Evolutionary conservation across 2,888 invertebrate genomes (phyloP).

Genomic region (Leptinotarsa tumamoca): DNA sequence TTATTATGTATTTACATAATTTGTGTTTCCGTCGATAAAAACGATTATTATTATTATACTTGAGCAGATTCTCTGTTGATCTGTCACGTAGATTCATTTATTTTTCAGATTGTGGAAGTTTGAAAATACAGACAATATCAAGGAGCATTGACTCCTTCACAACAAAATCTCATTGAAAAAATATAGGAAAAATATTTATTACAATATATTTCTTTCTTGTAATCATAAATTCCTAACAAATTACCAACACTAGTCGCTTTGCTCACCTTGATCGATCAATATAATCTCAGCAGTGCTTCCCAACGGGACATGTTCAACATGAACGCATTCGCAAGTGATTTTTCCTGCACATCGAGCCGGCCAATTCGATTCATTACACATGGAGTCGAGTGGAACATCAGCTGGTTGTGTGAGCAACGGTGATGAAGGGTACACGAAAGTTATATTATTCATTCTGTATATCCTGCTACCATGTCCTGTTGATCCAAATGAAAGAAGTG

Average conservation of each 20-base stretch:
- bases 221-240: no score
- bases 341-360: slow-evolving; percentile 61
- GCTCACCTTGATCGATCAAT: slow-evolving; percentile 79
- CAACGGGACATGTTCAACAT: slow-evolving; percentile 76
- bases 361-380: slow-evolving; percentile 67
- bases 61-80: no score
- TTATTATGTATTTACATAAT: no score
- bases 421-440: slow-evolving; percentile 81
- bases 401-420: slow-evolving; percentile 80
- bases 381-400: slow-evolving; percentile 70
- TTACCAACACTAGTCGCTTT: background rate
- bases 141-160: no score
- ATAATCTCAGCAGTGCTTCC: slow-evolving; percentile 80
- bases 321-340: slow-evolving; percentile 77
- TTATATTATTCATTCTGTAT: slow-evolving; percentile 75
- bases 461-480: slow-evolving; percentile 38
- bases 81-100: no score
- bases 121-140: no score
- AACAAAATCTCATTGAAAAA: no score
- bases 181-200: no score
- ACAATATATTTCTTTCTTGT: no score
- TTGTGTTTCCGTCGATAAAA: no score
- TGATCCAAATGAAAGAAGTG: slow-evolving; percentile 35
- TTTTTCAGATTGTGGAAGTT: no score
- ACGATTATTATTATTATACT: no score